Conservation (phyloP, 2,888 invertebrate species). For the Ophion ellenae region DNA sequence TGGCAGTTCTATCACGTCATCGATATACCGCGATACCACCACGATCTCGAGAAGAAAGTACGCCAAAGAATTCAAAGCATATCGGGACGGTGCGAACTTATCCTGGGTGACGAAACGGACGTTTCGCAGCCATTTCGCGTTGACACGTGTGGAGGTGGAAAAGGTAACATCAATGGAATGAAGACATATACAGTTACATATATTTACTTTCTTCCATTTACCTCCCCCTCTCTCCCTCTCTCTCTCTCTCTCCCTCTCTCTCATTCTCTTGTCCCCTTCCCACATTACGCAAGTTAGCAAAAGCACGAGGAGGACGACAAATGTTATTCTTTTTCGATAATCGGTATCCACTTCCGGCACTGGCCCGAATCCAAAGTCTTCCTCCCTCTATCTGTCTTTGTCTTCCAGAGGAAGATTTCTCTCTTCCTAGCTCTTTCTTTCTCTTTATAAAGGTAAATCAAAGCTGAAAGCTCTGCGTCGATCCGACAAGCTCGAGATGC, state of each 20-base stretch:
- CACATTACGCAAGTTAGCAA: slow-evolving; percentile 9
- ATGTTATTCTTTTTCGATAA: slow-evolving; percentile 61
- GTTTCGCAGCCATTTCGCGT: neutral
- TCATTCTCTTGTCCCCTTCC: neutral
- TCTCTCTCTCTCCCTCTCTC: neutral
- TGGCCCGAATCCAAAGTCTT: slow-evolving; percentile 69
- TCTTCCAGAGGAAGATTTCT: slow-evolving; percentile 16
- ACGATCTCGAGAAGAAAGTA: slow-evolving; percentile 33
- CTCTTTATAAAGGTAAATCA: slow-evolving; percentile 49
- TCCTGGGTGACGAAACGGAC: neutral
- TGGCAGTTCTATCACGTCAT: slow-evolving; percentile 30
- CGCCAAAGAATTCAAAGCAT: slow-evolving; percentile 7
- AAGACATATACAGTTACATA: neutral
- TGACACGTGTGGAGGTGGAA: slow-evolving; percentile 39
- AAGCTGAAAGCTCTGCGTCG: slow-evolving; percentile 41
- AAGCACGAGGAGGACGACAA: slow-evolving; percentile 26
- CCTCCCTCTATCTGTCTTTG: slow-evolving; percentile 34
- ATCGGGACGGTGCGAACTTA: neutral
- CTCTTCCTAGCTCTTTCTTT: neutral
- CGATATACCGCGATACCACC: slow-evolving; percentile 11
- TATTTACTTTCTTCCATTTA: neutral
- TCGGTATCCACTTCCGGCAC: slow-evolving; percentile 67
- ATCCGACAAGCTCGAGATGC: neutral
- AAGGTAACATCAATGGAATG: neutral
- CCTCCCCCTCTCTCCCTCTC: neutral